Conservation (phyloP, 2,888 invertebrate species). For the Folsomia manolachei region DNA sequence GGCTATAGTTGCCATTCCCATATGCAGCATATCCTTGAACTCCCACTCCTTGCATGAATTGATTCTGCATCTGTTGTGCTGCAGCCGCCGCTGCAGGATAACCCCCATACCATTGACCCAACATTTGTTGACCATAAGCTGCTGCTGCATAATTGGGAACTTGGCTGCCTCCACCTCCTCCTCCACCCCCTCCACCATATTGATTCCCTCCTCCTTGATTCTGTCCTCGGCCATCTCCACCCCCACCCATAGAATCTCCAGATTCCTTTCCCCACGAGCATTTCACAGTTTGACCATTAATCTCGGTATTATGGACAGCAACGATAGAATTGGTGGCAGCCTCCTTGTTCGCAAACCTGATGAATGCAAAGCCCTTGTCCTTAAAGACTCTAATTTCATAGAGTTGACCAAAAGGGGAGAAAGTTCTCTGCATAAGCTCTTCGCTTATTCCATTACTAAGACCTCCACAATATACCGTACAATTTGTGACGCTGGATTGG, state of each 20-base stretch:
- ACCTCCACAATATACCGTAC: slow-evolving; percentile 97
- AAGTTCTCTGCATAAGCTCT: slow-evolving; percentile 93
- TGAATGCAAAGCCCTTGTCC: slow-evolving; percentile 97
- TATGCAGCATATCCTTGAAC: slow-evolving; percentile 78
- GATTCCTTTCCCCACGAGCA: slow-evolving; percentile 98
- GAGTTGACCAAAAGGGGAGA: slow-evolving; percentile 89
- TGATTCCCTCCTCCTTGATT: slow-evolving; percentile 45
- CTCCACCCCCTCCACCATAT: slow-evolving; percentile 48
- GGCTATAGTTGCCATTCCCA: slow-evolving; percentile 80
- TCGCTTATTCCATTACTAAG: slow-evolving; percentile 90
- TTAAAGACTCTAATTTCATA: slow-evolving; percentile 97
- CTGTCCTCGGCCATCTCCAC: background rate
- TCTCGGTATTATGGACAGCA: slow-evolving; percentile 90
- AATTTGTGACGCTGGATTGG: slow-evolving; percentile 96
- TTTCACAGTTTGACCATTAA: slow-evolving; percentile 91
- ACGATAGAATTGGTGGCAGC: slow-evolving; percentile 96
- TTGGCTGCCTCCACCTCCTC: slow-evolving; percentile 25
- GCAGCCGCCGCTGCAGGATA: slow-evolving; percentile 70
- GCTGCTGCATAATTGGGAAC: slow-evolving; percentile 56
- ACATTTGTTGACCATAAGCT: slow-evolving; percentile 69
- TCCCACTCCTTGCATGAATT: slow-evolving; percentile 79
- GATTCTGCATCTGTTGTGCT: slow-evolving; percentile 69
- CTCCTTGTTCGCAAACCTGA: slow-evolving; percentile 87
- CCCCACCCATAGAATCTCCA: slow-evolving; percentile 32
- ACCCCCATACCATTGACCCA: slow-evolving; percentile 93